Base-by-base conservation (phyloP, 2,888 invertebrate species). In the Acronicta leporina region DNA sequence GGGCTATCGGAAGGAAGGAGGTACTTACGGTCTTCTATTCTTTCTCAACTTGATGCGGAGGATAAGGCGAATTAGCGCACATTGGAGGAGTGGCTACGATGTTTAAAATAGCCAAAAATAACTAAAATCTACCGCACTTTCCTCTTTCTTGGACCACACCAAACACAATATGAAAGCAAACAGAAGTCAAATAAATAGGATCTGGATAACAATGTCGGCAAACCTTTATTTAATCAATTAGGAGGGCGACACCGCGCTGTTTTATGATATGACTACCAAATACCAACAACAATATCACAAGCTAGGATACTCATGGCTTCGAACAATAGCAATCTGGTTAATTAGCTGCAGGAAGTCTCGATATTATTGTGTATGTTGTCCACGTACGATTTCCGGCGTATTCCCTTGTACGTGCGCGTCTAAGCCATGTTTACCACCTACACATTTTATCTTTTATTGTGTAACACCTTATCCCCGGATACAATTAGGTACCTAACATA, bases 311-410 rank as follows among this genome's bases (percentile, higher is more conserved):
- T 27, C 1, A 7, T 27, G 27, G 1, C 27, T 6, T 27, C 27
- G 27, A 27, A 27, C 27, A 27, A 27, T 7, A 6, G 27, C 27
- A 7, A 27, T 27, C 1, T 5, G n/a, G 5, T 5, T n/a, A 38
- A 38, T 38, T 38, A n/a, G 38, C 38, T 6, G 38, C 38, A 38
- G n/a, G n/a, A 38, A 1, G 38, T 38, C 38, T n/a, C 38, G n/a
- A n/a, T 38, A 6, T 13, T 38, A 38, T 38, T 38, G 4, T 11
- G 15, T 50, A 42, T 30, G 30, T 8, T 14, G 5, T 13, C 30
- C 50, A 42, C 50, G 50, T 30, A 13, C 30, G 42, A 42, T 30
- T 5, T 42, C 33, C 33, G 46, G 33, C 41, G 4, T 11, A 50
- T 14, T 25, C 14, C 5, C 10, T 1, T 33, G 10, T 10, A 33